Conservation (phyloP, 1,140 invertebrate species). For the Luehdorfia chinensis region DNA sequence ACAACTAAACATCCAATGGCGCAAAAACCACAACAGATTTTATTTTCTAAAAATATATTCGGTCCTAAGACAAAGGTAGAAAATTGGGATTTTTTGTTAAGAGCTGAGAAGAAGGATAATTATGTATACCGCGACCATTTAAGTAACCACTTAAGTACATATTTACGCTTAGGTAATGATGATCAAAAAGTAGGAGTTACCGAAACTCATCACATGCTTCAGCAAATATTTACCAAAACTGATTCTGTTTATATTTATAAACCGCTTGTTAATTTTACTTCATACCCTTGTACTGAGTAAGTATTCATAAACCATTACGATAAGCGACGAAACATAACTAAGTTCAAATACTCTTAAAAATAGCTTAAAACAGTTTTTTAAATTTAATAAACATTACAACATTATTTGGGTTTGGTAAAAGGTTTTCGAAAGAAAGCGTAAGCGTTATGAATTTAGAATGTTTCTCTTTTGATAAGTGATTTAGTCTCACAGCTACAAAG, state of each 20-base stretch:
- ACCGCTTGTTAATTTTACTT: conserved; percentile 66
- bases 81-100: conserved; percentile 62
- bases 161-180: conserved; percentile 55
- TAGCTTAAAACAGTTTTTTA: no score
- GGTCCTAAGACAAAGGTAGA: conserved; percentile 61
- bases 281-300: conserved; percentile 69
- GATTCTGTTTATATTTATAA: conserved; percentile 59
- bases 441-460: no score
- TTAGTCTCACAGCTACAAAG: no score
- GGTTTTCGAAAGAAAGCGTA: no score
- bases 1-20: conserved; percentile 53
- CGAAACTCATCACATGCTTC: conserved; percentile 62
- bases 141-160: conserved; percentile 70
- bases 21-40: conserved; percentile 66
- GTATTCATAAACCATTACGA: conserved; percentile 21
- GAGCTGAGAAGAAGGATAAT: conserved; percentile 66
- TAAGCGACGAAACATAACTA: no score
- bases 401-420: no score
- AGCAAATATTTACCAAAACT: conserved; percentile 54
- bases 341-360: no score
- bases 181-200: conserved; percentile 52
- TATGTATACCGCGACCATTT: conserved; percentile 66
- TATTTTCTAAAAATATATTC: conserved; percentile 73
- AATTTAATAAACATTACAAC: no score
- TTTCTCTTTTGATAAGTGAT: no score